A percentile compares a stretch with the other conserved stretches of the same genome.
Evolutionary conservation across 1,140 invertebrate species (phyloP).

Genomic region (Eurosta solidaginis): DNA sequence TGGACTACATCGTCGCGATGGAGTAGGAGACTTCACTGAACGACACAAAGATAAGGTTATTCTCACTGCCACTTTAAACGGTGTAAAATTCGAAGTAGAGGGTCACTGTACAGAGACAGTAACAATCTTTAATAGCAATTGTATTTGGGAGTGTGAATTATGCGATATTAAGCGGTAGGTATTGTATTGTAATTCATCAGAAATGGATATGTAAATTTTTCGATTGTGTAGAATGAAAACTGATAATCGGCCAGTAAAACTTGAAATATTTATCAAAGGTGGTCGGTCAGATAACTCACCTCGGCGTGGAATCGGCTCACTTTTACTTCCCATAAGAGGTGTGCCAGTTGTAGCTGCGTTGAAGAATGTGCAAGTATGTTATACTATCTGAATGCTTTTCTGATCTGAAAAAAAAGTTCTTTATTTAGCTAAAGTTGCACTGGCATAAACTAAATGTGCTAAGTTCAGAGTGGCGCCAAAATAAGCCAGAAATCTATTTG

Average conservation of each 20-base stretch:
- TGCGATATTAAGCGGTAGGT: constrained; percentile 45
- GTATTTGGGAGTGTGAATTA: constrained; percentile 53
- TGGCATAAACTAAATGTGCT: constrained; percentile 52
- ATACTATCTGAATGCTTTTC: neutral
- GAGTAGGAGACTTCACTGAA: constrained; percentile 35
- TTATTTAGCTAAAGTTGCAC: constrained; percentile 42
- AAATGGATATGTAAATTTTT: neutral
- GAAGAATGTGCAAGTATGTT: constrained; percentile 29
- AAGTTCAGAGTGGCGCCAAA: constrained; percentile 42
- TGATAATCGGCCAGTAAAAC: constrained; percentile 50
- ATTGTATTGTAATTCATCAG: neutral
- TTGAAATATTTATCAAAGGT: constrained; percentile 41
- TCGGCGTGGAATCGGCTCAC: constrained; percentile 42
- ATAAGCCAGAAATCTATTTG: constrained; percentile 49
- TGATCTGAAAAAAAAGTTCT: neutral
- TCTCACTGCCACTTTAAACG: constrained; percentile 48
- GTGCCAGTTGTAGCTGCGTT: constrained; percentile 40
- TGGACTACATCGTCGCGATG: constrained; percentile 43
- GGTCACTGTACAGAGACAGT: constrained; percentile 40
- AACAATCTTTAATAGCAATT: constrained; percentile 54
- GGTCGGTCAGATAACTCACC: neutral
- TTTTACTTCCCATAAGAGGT: constrained; percentile 47
- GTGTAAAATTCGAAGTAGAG: constrained; percentile 51
- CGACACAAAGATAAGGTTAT: constrained; percentile 38
- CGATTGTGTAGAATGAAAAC: constrained; percentile 45